Evolutionary conservation across 2,888 invertebrate species (phyloP).

Genomic region (Lepeophtheirus nordmannii): DNA sequence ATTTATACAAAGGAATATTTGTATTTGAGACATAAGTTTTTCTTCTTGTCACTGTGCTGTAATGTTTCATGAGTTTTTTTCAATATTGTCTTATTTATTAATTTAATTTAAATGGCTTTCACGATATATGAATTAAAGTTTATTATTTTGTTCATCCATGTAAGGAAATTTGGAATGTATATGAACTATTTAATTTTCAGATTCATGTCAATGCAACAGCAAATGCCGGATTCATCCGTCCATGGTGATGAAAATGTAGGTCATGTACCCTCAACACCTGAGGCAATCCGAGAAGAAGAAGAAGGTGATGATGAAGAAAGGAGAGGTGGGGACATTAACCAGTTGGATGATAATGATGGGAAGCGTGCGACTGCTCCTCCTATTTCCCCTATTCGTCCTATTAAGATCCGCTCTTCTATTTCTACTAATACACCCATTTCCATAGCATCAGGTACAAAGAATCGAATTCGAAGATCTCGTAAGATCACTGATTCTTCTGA

Average conservation of each 20-base stretch:
- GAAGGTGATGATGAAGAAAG: not conserved
- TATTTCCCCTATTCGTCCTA: not conserved
- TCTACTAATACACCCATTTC: not conserved
- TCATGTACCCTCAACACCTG: not conserved
- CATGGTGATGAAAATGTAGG: not conserved
- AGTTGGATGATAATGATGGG: not conserved
- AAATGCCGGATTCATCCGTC: conserved; percentile 24
- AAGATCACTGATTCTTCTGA: not conserved
- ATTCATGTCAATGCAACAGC: conserved; percentile 37
- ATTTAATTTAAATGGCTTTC: too few relatives aligned
- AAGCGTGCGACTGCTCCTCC: not conserved
- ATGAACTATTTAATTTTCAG: not conserved
- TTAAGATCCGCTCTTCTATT: not conserved
- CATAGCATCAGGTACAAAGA: not conserved
- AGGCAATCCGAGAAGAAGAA: not conserved
- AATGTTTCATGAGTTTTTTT: too few relatives aligned
- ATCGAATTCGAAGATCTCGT: not conserved
- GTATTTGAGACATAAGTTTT: too few relatives aligned
- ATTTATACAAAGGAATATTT: too few relatives aligned
- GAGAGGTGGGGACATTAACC: not conserved
- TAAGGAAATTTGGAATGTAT: too few relatives aligned
- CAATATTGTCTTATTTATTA: too few relatives aligned
- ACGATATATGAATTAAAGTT: too few relatives aligned
- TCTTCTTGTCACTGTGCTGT: too few relatives aligned
- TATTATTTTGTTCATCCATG: too few relatives aligned